Conservation (phyloP, 2,888 invertebrate genomes). For the Drosophila pegasa region DNA sequence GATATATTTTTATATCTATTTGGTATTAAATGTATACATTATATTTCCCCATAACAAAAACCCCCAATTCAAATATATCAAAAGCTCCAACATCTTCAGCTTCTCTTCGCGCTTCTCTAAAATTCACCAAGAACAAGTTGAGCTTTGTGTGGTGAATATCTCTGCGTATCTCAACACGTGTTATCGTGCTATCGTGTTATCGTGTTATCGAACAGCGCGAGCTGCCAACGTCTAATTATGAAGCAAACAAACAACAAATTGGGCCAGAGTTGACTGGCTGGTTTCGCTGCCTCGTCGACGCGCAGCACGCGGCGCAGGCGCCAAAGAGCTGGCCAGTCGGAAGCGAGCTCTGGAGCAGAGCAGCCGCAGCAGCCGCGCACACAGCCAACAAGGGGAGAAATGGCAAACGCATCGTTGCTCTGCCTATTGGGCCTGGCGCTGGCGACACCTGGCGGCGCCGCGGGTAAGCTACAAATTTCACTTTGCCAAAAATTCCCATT, state of each 20-base stretch:
- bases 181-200: no score
- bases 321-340: background rate
- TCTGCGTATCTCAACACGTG: slow-evolving; percentile 6
- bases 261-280: slow-evolving; percentile 43
- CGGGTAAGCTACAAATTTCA: slow-evolving; percentile 20
- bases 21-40: no score
- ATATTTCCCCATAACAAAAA: no score
- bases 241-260: slow-evolving; percentile 13
- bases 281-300: slow-evolving; percentile 32
- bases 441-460: slow-evolving; percentile 15
- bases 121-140: background rate
- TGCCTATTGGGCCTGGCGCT: slow-evolving; percentile 7
- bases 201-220: slow-evolving; percentile 33
- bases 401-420: slow-evolving; percentile 21
- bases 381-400: slow-evolving; percentile 19
- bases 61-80: no score
- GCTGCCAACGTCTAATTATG: slow-evolving; percentile 14
- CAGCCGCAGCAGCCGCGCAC: slow-evolving; percentile 33
- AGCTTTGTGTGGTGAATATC: background rate
- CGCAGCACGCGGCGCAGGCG: slow-evolving; percentile 22
- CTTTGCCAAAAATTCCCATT: background rate
- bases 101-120: background rate
- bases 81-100: no score
- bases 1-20: no score
- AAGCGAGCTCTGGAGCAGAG: slow-evolving; percentile 2